A percentile compares a stretch with the other conserved stretches of the same genome.
phyloP scores from a whole-genome alignment of 2,113 vertebrate species.

The Xiphophorus couchianus region DNA sequence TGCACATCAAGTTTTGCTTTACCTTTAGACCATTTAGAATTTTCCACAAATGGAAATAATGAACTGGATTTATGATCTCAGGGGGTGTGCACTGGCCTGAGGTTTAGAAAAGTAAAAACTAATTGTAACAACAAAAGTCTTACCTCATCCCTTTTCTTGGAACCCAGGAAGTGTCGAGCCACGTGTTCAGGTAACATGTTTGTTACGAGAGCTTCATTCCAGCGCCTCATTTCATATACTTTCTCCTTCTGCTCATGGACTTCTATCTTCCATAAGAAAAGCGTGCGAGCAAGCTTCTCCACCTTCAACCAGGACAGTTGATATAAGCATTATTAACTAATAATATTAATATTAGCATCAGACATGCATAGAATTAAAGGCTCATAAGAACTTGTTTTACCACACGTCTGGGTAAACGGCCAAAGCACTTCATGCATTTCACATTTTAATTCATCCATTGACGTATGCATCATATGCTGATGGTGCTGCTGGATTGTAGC shows the following conservation, averaged over 20 bases:
- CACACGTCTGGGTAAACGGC: too few relatives aligned
- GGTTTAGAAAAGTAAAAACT: background rate
- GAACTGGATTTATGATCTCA: background rate
- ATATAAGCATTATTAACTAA: background rate
- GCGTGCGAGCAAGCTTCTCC: constrained; percentile 90
- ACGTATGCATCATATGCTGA: too few relatives aligned
- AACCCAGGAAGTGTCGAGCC: constrained; percentile 93
- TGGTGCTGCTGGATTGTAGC: too few relatives aligned
- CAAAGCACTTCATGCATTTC: too few relatives aligned
- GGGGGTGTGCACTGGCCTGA: background rate
- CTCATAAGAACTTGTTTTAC: too few relatives aligned
- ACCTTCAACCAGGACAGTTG: constrained; percentile 78
- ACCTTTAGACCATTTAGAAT: too few relatives aligned
- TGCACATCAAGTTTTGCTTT: too few relatives aligned
- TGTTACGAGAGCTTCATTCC: constrained; percentile 95
- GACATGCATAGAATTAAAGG: background rate
- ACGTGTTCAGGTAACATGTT: constrained; percentile 97
- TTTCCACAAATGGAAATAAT: too few relatives aligned
- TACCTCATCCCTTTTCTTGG: constrained; percentile 96
- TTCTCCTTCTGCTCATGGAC: constrained; percentile 97
- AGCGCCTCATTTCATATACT: constrained; percentile 95
- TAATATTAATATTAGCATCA: background rate
- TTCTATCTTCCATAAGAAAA: constrained; percentile 96
- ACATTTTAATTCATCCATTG: too few relatives aligned
- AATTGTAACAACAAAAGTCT: constrained; percentile 9